phyloP scores from a whole-genome alignment of 2,888 invertebrate species.

The Glyphotaelius pellucidus region DNA sequence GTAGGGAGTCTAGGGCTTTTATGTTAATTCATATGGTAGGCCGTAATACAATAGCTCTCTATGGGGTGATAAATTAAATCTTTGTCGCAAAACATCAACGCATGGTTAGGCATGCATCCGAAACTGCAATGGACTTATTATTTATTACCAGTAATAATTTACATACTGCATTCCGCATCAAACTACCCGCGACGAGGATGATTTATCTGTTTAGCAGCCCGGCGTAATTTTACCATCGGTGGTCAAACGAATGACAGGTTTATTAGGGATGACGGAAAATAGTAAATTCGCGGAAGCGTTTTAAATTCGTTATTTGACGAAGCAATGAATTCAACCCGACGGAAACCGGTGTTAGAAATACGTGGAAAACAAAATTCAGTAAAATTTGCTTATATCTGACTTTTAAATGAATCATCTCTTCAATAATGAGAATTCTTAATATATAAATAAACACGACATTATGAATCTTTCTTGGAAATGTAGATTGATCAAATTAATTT shows the following conservation, averaged over 20 bases:
- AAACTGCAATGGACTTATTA: background rate
- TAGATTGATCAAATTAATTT: too few species aligned
- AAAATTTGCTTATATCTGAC: background rate
- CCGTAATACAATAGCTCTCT: background rate
- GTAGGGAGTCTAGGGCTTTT: background rate
- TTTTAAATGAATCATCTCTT: background rate
- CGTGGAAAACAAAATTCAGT: background rate
- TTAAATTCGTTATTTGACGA: background rate
- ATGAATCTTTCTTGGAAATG: background rate
- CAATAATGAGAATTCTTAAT: background rate
- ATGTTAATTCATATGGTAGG: background rate
- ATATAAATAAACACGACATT: background rate
- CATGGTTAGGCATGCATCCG: background rate
- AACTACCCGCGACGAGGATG: background rate
- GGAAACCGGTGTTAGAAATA: background rate
- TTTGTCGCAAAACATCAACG: background rate
- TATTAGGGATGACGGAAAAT: background rate
- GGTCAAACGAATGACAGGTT: background rate
- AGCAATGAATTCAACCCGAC: background rate
- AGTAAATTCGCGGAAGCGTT: background rate
- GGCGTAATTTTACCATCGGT: background rate
- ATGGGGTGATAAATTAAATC: background rate
- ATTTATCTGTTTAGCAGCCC: background rate
- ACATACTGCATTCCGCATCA: background rate
- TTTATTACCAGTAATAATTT: background rate